Conservation (phyloP, 2,113 vertebrate species). For the Nothoprocta perdicaria region DNA sequence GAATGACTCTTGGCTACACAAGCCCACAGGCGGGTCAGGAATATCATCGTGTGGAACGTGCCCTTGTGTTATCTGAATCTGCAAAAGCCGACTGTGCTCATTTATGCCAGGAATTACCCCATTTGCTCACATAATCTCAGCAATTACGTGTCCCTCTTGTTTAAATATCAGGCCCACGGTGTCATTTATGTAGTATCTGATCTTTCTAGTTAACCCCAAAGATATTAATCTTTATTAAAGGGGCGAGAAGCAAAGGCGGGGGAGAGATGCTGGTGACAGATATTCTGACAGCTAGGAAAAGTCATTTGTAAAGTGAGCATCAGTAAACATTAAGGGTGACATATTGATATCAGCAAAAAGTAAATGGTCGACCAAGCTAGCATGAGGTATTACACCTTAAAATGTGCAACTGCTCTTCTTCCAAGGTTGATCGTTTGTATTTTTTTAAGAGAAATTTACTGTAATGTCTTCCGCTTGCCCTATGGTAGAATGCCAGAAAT, state of each 20-base stretch:
- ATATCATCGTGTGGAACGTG: neutral
- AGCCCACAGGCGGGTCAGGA: neutral
- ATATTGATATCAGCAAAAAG: constrained; percentile 24
- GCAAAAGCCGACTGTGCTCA: constrained; percentile 40
- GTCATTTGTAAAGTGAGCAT: constrained; percentile 40
- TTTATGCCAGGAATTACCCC: constrained; percentile 51
- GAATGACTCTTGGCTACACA: neutral
- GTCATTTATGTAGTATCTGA: constrained; percentile 38
- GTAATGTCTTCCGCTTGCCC: constrained; percentile 9
- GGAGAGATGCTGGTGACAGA: neutral
- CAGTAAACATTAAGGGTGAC: constrained; percentile 49
- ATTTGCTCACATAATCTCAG: constrained; percentile 48
- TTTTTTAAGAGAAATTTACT: constrained; percentile 38
- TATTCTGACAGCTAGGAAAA: constrained; percentile 42
- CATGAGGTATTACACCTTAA: constrained; percentile 20
- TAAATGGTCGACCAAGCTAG: neutral
- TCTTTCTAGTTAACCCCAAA: constrained; percentile 33
- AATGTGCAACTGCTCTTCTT: neutral
- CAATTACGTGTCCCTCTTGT: constrained; percentile 45
- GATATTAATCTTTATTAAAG: constrained; percentile 59
- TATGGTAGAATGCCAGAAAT: constrained; percentile 35
- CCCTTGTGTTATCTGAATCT: neutral
- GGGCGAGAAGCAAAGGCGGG: constrained; percentile 6
- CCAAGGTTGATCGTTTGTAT: constrained; percentile 33
- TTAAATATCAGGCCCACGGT: constrained; percentile 44